These are phyloP conservation scores for Glyptemys insculpta DNA, from an alignment of 2,797 vertebrate genomes.

Conservation along the genomic window DNA sequence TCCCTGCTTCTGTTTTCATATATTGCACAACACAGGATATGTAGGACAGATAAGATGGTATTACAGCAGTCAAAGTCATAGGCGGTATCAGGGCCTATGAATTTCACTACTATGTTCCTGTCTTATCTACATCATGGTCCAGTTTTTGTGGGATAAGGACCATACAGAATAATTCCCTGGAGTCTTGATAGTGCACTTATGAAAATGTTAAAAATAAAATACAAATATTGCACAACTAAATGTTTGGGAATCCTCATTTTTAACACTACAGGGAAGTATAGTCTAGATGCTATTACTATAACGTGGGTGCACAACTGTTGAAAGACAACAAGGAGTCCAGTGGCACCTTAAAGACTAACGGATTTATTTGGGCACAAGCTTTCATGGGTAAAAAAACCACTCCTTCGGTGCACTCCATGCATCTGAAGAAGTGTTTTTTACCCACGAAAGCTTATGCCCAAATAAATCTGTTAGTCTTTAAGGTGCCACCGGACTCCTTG, in stretches of 20 bases:
- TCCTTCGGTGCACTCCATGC: no score
- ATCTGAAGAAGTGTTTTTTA: no score
- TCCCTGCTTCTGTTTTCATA: neutral
- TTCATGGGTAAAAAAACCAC: no score
- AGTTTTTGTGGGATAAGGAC: neutral
- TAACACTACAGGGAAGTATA: neutral
- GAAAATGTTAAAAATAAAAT: neutral
- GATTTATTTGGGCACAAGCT: no score
- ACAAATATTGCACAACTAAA: neutral
- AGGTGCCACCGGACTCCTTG: no score
- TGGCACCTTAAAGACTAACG: no score
- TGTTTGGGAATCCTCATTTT: neutral
- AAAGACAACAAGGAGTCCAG: neutral
- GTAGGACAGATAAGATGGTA: neutral
- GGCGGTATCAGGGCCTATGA: neutral
- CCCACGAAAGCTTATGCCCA: no score
- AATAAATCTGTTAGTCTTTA: no score
- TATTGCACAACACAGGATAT: neutral
- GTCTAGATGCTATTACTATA: neutral
- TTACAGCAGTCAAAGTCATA: neutral
- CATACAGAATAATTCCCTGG: neutral
- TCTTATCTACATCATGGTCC: neutral
- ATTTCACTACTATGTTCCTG: neutral
- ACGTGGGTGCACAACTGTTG: neutral
- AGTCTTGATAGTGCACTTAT: neutral